A percentile compares a stretch with the other conserved stretches of the same genome.
phyloP scores from a whole-genome alignment of 23 tunicate species.

The Halocynthia aurantium region DNA sequence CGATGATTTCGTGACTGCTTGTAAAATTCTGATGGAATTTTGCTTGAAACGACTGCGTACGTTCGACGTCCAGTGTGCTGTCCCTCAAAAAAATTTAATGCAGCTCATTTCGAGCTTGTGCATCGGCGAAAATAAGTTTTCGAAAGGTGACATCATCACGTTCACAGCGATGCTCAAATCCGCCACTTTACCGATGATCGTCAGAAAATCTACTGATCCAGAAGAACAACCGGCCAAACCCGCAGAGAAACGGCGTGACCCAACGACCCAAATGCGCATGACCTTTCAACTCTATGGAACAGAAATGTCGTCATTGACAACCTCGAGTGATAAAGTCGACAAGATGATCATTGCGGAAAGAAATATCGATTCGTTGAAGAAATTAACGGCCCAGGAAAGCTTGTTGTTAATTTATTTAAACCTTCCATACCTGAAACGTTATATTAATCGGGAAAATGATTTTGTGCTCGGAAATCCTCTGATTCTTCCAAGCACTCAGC shows the following conservation, averaged over 20 bases:
- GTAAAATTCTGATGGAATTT: constrained; percentile 39
- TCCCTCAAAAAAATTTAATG: constrained; percentile 53
- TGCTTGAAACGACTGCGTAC: constrained; percentile 39
- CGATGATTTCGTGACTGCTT: constrained; percentile 27
- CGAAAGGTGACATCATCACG: constrained; percentile 48
- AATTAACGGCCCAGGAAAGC: constrained; percentile 15
- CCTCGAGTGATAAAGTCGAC: constrained; percentile 6
- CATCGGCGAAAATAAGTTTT: constrained; percentile 24
- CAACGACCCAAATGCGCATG: neutral
- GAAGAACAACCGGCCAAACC: neutral
- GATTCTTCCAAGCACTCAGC: constrained; percentile 12
- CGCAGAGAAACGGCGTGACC: neutral
- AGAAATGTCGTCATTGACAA: neutral
- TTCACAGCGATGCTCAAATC: constrained; percentile 59
- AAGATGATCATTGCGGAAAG: neutral
- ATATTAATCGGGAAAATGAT: constrained; percentile 33
- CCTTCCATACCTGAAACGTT: constrained; percentile 48
- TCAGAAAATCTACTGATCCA: constrained; percentile 17
- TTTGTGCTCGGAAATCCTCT: constrained; percentile 18
- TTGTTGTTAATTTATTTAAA: constrained; percentile 23
- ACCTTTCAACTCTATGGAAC: constrained; percentile 7
- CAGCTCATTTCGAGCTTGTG: constrained; percentile 21
- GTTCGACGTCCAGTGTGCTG: constrained; percentile 40
- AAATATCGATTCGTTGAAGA: constrained; percentile 18
- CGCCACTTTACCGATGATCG: constrained; percentile 41